Percentiles rank a stretch among this genome's conserved stretches.
phyloP scores from a whole-genome alignment of 1,140 invertebrate species.

The Dryas iulia region DNA sequence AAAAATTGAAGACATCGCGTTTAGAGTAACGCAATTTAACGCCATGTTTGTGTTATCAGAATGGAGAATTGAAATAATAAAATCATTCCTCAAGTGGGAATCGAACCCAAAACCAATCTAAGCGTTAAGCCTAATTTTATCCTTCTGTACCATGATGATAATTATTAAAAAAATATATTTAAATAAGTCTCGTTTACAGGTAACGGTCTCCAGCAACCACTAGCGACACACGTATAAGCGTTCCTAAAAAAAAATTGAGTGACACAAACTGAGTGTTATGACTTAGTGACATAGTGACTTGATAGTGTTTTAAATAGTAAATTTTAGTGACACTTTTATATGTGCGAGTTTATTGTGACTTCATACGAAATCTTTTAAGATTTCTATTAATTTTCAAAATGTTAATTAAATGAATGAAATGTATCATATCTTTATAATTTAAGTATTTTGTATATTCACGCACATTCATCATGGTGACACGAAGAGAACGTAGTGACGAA shows the following conservation, averaged over 20 bases:
- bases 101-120: no score
- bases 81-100: no score
- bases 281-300: conserved; percentile 2
- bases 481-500: background rate
- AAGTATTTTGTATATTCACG: background rate
- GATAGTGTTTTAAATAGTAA: background rate
- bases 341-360: background rate
- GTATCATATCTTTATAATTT: background rate
- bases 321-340: background rate
- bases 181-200: conserved; percentile 47
- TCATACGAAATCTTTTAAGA: background rate
- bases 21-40: no score
- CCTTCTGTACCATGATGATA: no score
- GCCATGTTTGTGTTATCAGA: no score
- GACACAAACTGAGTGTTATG: conserved; percentile 12
- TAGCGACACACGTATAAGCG: conserved; percentile 61
- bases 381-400: background rate
- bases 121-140: no score
- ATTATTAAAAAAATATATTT: no score
- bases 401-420: background rate
- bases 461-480: background rate
- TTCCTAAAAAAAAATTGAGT: conserved; percentile 22
- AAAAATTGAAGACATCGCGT: no score
- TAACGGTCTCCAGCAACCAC: conserved; percentile 57
- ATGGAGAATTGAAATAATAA: no score